Conservation (phyloP, 2,797 vertebrate species). For the Lophius americanus region DNA sequence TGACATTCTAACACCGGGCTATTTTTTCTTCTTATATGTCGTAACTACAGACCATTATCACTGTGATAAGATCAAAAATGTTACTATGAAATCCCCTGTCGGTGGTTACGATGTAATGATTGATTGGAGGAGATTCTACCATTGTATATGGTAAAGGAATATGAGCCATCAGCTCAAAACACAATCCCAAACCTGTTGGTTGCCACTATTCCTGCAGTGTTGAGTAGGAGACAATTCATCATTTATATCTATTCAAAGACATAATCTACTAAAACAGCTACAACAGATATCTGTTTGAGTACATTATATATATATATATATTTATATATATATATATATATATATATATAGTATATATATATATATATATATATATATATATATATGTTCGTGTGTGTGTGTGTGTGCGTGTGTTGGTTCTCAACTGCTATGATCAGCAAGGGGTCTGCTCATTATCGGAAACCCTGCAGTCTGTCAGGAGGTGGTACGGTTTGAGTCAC, state of each 20-base stretch:
- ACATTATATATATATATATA: too few relatives aligned
- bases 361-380: too few relatives aligned
- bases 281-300: neutral
- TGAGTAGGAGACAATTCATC: conserved; percentile 10
- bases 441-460: conserved; percentile 43
- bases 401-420: conserved; percentile 46
- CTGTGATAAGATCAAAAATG: too few relatives aligned
- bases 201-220: neutral
- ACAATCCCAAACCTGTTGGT: neutral
- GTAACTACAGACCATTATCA: too few relatives aligned
- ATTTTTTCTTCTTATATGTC: too few relatives aligned
- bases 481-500: conserved; percentile 43
- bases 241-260: conserved; percentile 31
- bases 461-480: conserved; percentile 37
- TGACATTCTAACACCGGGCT: too few relatives aligned
- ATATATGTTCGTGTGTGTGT: neutral
- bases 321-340: too few relatives aligned
- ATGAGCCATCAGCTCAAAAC: neutral
- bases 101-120: too few relatives aligned
- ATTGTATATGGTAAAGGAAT: neutral
- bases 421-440: conserved; percentile 40
- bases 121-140: neutral
- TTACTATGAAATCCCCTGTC: too few relatives aligned
- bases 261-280: conserved; percentile 39
- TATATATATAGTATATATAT: too few relatives aligned